Conservation (phyloP, 2,113 vertebrate species). For the Clarias macrocephalus region DNA sequence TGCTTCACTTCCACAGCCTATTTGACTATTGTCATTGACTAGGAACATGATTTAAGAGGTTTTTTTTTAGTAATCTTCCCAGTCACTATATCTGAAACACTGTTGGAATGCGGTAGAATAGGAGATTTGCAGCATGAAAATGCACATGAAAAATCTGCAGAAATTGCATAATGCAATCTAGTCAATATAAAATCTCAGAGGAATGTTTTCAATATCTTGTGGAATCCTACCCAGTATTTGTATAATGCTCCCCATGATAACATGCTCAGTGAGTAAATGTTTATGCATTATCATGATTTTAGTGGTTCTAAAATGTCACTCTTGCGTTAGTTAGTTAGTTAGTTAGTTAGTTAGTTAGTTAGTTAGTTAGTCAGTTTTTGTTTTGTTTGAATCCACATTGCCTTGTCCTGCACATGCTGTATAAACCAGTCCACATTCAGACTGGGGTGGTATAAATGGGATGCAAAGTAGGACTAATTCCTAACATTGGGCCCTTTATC, state of each 20-base stretch:
- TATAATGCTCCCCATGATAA: neutral
- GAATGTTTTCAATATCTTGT: neutral
- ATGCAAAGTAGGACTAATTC: neutral
- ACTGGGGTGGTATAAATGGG: neutral
- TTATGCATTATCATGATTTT: neutral
- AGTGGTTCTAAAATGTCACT: neutral
- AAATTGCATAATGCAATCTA: neutral
- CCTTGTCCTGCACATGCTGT: neutral
- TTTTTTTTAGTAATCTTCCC: too few species aligned
- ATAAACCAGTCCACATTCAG: too few species aligned
- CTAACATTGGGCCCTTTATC: neutral
- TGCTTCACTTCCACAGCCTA: neutral
- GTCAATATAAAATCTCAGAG: neutral
- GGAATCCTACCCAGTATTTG: neutral
- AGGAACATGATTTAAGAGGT: too few species aligned
- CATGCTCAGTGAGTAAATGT: neutral
- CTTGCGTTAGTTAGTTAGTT: neutral
- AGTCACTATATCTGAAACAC: too few species aligned
- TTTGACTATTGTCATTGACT: neutral
- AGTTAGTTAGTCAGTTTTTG: neutral
- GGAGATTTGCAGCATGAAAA: neutral
- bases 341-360: neutral
- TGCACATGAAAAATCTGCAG: neutral
- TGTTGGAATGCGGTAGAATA: too few species aligned
- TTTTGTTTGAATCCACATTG: neutral